These are phyloP conservation scores for Amphimallon solstitiale DNA, from an alignment of 2,888 invertebrate genomes.

Conservation along the genomic window DNA sequence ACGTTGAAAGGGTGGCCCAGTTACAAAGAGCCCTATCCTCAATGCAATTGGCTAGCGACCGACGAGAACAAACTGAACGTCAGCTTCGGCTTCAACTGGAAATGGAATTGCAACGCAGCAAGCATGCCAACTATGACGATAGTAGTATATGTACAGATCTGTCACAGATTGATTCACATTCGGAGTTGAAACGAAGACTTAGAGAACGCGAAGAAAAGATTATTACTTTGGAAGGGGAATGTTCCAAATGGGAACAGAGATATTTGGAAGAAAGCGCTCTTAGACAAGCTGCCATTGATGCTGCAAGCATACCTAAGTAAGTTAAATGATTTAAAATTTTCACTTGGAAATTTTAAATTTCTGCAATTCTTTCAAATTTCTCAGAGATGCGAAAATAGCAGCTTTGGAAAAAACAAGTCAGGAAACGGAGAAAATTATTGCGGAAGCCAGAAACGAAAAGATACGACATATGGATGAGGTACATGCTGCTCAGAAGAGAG, in stretches of 20 bases:
- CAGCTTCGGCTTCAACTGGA: slow-evolving; percentile 87
- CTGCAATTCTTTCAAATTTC: slow-evolving; percentile 39
- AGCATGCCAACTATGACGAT: slow-evolving; percentile 54
- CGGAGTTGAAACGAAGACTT: slow-evolving; percentile 72
- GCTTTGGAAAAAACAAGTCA: slow-evolving; percentile 84
- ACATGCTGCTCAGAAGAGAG: slow-evolving; percentile 84
- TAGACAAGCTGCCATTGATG: slow-evolving; percentile 83
- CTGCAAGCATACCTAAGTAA: slow-evolving; percentile 79
- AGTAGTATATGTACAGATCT: slow-evolving; percentile 45
- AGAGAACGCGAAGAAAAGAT: slow-evolving; percentile 78
- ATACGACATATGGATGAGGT: slow-evolving; percentile 90
- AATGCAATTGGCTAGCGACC: slow-evolving; percentile 84
- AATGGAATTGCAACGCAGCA: slow-evolving; percentile 77
- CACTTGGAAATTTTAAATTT: background rate
- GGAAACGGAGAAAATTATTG: slow-evolving; percentile 85
- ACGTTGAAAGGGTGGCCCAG: slow-evolving; percentile 85
- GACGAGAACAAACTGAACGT: slow-evolving; percentile 86
- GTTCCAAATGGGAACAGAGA: slow-evolving; percentile 87
- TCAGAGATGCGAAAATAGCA: slow-evolving; percentile 84
- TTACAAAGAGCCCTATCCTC: slow-evolving; percentile 84
- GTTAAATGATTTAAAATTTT: slow-evolving; percentile 44
- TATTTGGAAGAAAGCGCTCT: slow-evolving; percentile 84
- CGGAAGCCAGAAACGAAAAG: slow-evolving; percentile 86
- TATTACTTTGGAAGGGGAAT: slow-evolving; percentile 80
- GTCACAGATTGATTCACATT: slow-evolving; percentile 66